Conservation (phyloP, 1,140 invertebrate genomes). For the Drosophila mayri region DNA sequence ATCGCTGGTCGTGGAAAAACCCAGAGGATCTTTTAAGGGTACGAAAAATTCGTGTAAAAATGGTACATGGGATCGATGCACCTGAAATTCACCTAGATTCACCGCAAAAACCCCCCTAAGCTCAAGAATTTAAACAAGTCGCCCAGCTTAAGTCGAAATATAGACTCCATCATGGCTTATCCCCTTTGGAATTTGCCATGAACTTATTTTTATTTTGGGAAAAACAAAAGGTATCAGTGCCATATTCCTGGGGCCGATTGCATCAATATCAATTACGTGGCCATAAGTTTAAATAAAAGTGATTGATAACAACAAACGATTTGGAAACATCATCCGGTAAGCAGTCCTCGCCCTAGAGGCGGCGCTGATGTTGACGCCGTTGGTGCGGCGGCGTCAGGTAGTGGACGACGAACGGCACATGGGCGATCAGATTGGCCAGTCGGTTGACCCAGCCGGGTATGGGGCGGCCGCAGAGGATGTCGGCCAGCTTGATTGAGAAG, state of each 20-base stretch:
- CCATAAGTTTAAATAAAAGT: neutral
- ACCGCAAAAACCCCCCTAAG: neutral
- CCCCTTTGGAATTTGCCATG: neutral
- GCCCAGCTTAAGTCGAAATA: neutral
- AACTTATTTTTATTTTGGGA: neutral
- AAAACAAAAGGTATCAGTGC: neutral
- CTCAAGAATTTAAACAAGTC: neutral
- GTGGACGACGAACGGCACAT: conserved; percentile 97
- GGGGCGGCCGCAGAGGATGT: conserved; percentile 96
- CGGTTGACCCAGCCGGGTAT: conserved; percentile 98
- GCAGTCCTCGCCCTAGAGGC: neutral
- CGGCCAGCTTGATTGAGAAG: conserved; percentile 95
- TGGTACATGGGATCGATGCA: no score
- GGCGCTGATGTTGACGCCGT: neutral
- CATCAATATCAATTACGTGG: neutral
- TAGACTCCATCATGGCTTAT: no score
- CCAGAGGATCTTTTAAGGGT: no score
- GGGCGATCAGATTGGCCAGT: conserved; percentile 97
- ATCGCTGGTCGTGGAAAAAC: no score
- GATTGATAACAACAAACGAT: neutral
- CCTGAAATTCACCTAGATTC: no score
- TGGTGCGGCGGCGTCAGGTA: conserved; percentile 88
- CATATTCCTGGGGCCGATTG: neutral
- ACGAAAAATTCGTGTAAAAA: no score
- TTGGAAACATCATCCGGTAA: neutral